Evolutionary conservation across 2,113 vertebrate species (phyloP), one percentile per base, ranked within the genome.

Genomic region (Gobio gobio): DNA sequence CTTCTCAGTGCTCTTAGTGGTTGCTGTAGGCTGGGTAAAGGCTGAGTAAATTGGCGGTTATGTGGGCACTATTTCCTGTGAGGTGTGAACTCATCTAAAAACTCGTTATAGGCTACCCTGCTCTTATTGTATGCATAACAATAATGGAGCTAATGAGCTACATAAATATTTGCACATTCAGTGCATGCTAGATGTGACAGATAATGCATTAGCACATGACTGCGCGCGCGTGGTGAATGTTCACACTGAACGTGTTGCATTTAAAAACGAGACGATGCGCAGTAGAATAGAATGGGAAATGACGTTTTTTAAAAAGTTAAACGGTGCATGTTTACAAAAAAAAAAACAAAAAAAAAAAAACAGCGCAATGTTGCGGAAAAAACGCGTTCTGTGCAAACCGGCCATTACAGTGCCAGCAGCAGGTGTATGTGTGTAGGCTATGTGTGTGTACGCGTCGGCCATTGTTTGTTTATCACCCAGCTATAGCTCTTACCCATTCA

Each of bases 401-500:
- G 18, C 54, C 9, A 78, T 36, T 36, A 66, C 51, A 61, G 43
- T 8, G 45, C 26, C 51, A 51, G 61, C 51, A 51, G 75, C 59
- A 66, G 74, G 43, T 10, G 29, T 72, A 13, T 49, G 6, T 78
- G 26, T 29, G 49, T 29, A 47, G n/a, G n/a, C n/a, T 20, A 40
- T 26, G 29, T 72, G 33, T 72, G 22, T 33, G 16, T 40, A 24
- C 12, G 12, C 76, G 33, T 43, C 76, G 47, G 36, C 33, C 66
- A 40, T 64, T 82, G 85, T 83, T 79, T 78, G 51, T 79, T 64
- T 74, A 63, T 87, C 59, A 56, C 59, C 63, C 43, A 86, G 77
- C 49, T 56, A 24, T 83, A 14, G 61, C 26, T 68, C 40, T 64
- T 68, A 70, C 2, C 61, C 5, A 77, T 80, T 86, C 81, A 87